Evolutionary conservation across 2,113 vertebrate genomes (phyloP).

Genomic region (Pontoporia blainvillei): DNA sequence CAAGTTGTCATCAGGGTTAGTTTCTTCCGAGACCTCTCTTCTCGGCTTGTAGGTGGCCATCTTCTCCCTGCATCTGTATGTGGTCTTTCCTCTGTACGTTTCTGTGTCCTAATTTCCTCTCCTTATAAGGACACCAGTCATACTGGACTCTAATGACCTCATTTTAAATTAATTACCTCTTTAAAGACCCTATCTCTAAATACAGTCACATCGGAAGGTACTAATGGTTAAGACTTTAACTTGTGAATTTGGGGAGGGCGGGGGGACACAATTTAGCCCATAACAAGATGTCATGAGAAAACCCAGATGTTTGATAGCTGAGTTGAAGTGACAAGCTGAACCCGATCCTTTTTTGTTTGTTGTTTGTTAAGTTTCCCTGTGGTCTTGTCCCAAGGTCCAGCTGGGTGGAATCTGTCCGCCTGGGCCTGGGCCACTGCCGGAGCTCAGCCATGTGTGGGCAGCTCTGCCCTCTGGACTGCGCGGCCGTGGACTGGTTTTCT

Average conservation of each 20-base stretch:
- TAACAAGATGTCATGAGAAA: background rate
- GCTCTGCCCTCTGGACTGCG: background rate
- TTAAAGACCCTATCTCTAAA: background rate
- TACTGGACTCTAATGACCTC: background rate
- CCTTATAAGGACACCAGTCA: background rate
- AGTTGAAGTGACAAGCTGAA: background rate
- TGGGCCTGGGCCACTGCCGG: background rate
- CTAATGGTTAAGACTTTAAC: background rate
- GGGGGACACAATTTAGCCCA: rapidly evolving
- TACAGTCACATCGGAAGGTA: background rate
- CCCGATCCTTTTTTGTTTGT: background rate
- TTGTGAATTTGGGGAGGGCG: background rate
- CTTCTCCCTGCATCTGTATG: background rate
- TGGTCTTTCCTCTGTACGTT: background rate
- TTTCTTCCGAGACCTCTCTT: background rate
- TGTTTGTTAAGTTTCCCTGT: background rate
- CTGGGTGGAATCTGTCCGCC: background rate
- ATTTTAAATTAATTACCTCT: background rate
- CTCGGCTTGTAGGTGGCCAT: background rate
- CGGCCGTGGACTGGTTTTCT: background rate
- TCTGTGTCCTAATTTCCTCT: background rate
- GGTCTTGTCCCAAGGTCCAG: background rate
- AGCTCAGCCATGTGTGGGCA: background rate
- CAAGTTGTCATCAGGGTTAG: background rate
- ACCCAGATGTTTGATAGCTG: background rate